Percentiles rank a stretch among this genome's conserved stretches.
Evolutionary conservation across 2,888 invertebrate species (phyloP).

Genomic region (Rhaphigaster nebulosa): DNA sequence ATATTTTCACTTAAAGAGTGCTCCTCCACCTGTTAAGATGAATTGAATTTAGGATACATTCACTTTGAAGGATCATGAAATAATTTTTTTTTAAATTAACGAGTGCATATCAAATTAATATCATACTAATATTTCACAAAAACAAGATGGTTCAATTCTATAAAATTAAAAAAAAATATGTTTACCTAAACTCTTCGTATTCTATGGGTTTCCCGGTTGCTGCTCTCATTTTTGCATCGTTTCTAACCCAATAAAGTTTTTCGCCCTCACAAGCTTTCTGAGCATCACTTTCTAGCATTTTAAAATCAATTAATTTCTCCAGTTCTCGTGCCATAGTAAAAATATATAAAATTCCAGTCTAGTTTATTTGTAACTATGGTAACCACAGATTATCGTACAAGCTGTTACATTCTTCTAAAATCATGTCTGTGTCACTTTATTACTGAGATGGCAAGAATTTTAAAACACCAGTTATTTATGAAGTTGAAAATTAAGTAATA

Average conservation of each 20-base stretch:
- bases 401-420: neutral
- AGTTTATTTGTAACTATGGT: constrained; percentile 24
- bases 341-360: neutral
- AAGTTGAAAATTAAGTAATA: neutral
- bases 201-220: constrained; percentile 29
- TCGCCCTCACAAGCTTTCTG: constrained; percentile 40
- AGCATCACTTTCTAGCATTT: constrained; percentile 38
- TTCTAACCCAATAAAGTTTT: constrained; percentile 52
- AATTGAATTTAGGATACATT: too few species aligned
- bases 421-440: neutral
- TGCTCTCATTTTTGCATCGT: constrained; percentile 51
- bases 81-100: neutral
- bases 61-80: neutral
- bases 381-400: neutral
- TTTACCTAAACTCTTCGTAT: constrained; percentile 52
- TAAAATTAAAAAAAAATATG: neutral
- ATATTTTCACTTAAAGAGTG: too few species aligned
- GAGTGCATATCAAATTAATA: neutral
- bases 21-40: too few species aligned
- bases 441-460: neutral
- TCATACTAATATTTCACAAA: neutral
- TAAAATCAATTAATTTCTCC: constrained; percentile 42
- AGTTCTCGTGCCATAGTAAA: constrained; percentile 35
- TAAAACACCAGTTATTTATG: neutral
- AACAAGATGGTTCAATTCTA: neutral